These are phyloP conservation scores for Eurosta solidaginis DNA, from an alignment of 1,140 invertebrate species.

Conservation along the genomic window DNA sequence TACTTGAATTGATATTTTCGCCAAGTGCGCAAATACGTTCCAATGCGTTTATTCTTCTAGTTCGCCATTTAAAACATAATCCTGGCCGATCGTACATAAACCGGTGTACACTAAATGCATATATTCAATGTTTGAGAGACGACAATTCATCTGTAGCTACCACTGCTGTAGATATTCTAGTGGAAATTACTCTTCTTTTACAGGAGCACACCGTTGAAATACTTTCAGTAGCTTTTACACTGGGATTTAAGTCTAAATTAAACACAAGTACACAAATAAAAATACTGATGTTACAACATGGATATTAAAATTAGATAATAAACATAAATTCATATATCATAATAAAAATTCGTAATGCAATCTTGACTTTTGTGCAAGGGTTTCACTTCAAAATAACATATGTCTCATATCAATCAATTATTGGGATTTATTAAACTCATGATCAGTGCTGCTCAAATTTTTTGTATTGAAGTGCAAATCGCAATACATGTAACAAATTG, in stretches of 20 bases:
- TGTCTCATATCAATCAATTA: no score
- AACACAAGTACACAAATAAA: constrained; percentile 78
- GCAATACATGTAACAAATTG: no score
- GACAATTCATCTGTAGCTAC: constrained; percentile 77
- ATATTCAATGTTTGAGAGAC: constrained; percentile 80
- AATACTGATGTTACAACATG: constrained; percentile 81
- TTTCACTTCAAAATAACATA: no score
- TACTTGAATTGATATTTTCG: constrained; percentile 68
- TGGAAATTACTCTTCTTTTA: constrained; percentile 79
- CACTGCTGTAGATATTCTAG: constrained; percentile 79
- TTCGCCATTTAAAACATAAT: constrained; percentile 70
- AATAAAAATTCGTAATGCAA: no score
- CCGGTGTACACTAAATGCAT: constrained; percentile 70
- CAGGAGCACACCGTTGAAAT: constrained; percentile 83
- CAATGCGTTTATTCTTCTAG: constrained; percentile 69
- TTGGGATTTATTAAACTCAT: no score
- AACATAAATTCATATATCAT: no score
- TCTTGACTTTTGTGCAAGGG: no score
- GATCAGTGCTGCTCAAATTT: no score
- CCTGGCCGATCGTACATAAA: constrained; percentile 63
- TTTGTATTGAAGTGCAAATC: no score
- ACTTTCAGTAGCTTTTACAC: constrained; percentile 78
- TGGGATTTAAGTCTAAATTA: constrained; percentile 79
- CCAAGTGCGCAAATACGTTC: constrained; percentile 68
- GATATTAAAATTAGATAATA: constrained; percentile 69